Conservation (phyloP, 2,797 vertebrate genomes). For the Tympanoctomys barrerae region DNA sequence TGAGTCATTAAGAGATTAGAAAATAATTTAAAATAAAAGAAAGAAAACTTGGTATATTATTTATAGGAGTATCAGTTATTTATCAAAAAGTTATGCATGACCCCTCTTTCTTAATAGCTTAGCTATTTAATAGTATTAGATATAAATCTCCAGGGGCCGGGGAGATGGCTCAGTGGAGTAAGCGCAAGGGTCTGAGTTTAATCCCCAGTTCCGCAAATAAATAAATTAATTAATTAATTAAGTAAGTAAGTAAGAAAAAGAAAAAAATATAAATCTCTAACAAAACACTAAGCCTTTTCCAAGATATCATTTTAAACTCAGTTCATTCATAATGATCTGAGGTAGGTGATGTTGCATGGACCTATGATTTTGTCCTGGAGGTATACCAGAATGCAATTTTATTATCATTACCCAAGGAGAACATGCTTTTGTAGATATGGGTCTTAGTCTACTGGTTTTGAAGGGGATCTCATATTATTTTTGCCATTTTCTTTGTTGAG, state of each 20-base stretch:
- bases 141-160: not conserved
- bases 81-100: not conserved
- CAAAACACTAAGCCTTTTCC: not conserved
- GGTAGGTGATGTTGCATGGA: not conserved
- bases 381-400: not conserved
- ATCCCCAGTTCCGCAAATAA: too few relatives aligned
- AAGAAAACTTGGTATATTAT: not conserved
- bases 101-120: not conserved
- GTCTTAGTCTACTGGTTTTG: not conserved
- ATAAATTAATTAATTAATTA: too few relatives aligned
- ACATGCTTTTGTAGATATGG: not conserved
- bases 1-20: not conserved
- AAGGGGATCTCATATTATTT: not conserved
- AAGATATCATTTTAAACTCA: not conserved
- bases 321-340: not conserved
- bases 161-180: too few relatives aligned
- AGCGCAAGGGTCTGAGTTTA: too few relatives aligned
- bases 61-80: not conserved
- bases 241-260: too few relatives aligned
- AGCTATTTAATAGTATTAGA: not conserved
- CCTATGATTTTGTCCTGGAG: not conserved
- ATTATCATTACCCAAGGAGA: not conserved
- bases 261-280: not conserved
- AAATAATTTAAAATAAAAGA: not conserved
- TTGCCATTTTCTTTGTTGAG: constrained; percentile 40